A percentile compares a stretch with the other conserved stretches of the same genome.
Evolutionary conservation across 2,113 vertebrate genomes (phyloP).

Genomic region (Pantherophis guttatus): DNA sequence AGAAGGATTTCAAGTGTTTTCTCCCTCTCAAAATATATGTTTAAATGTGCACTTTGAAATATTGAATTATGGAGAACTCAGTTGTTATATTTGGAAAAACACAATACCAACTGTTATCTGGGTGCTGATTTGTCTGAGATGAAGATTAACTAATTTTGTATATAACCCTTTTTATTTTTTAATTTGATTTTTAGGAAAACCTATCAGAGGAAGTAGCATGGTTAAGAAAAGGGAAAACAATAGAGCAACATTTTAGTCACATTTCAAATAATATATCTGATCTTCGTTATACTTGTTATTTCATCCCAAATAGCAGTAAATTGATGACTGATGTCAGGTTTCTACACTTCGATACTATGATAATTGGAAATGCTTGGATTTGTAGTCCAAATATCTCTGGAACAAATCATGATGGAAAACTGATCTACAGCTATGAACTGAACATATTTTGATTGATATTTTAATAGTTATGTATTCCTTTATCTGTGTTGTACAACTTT

Average conservation of each 20-base stretch:
- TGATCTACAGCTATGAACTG: slow-evolving; percentile 25
- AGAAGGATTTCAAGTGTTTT: neutral
- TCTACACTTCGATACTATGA: neutral
- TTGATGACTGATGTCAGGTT: neutral
- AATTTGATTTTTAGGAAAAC: neutral
- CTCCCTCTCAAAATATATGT: neutral
- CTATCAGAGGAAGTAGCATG: neutral
- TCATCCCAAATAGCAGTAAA: slow-evolving; percentile 15
- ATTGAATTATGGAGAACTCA: neutral
- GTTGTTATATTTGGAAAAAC: neutral
- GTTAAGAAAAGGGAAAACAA: neutral
- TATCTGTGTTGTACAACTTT: slow-evolving; percentile 46
- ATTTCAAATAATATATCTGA: neutral
- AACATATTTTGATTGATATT: slow-evolving; percentile 19
- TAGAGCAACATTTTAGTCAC: neutral
- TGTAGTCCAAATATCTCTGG: neutral
- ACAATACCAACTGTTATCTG: neutral
- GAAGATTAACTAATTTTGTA: neutral
- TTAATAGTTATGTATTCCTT: slow-evolving; percentile 18
- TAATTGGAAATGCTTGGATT: neutral
- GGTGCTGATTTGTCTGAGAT: neutral
- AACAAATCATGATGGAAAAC: neutral
- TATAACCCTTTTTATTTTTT: neutral
- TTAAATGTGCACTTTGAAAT: neutral
- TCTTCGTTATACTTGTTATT: slow-evolving; percentile 1